Evolutionary conservation across 23 tunicate genomes (phyloP), one percentile per base, ranked within the genome.

Genomic region (Phallusia fumigata): DNA sequence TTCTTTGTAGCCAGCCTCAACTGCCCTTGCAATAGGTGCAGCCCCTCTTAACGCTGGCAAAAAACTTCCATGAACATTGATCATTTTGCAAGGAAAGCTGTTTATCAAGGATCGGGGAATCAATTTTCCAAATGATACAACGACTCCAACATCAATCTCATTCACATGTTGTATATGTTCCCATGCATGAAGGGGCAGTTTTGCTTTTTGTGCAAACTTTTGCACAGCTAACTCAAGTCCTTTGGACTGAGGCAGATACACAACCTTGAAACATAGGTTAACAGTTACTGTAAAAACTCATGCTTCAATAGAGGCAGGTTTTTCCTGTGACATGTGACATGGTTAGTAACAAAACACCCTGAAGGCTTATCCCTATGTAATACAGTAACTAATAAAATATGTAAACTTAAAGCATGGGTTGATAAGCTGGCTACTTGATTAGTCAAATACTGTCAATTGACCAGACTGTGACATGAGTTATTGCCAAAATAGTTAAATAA

Each of bases 21-120:
- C 84, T 21, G 97, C 92, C 32, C 91, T 65, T 24, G 91, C 82
- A 0, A 92, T 82, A 0, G 97, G 97, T 31, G 97, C 87, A 36
- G 97, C 89, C 0, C 97, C 97, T 65, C 97, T 40, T 34, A 84
- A 84, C 16, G 58, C 76, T 11, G 97, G 97, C 51, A 92, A 34
- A 30, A 88, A 28, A 84, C 97, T 92, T 44, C 80, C 89, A 81
- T 92, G 97, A 0, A 92, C 89, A 65, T 92, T 92, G 69, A 88
- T 81, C 92, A 92, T 87, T 65, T 92, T 92, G 64, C 0, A 82
- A 34, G 36, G 69, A 76, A 83, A 92, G 0, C 64, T 58, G 0
- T 92, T 36, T 35, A 92, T 92, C 33, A 92, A 30, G 22, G 64
- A 30, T 22, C 36, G 26, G 0, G 97, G 92, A 15, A 92, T 74